Conservation (phyloP, 1,140 invertebrate species). For the Cyclina sinensis region DNA sequence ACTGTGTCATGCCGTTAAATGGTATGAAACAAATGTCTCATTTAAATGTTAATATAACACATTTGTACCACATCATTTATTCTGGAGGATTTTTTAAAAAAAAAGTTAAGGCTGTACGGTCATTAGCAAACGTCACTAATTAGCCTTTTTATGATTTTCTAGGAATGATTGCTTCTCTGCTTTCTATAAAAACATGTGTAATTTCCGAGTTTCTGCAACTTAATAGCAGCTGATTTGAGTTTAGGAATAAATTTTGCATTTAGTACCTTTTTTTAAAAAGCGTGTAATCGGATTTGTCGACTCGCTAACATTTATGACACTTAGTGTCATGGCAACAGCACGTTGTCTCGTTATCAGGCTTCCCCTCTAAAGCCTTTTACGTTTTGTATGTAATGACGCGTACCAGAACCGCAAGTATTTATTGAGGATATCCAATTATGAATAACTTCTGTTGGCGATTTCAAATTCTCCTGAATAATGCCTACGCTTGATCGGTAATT, state of each 20-base stretch:
- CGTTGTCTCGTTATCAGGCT: background rate
- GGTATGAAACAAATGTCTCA: no score
- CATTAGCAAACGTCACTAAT: no score
- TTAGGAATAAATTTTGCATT: background rate
- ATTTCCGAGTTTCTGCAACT: background rate
- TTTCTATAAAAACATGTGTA: no score
- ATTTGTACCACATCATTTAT: no score
- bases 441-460: background rate
- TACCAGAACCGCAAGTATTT: background rate
- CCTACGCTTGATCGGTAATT: background rate
- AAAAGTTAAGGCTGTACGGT: no score
- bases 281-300: slow-evolving; percentile 32
- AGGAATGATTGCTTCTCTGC: no score
- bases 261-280: background rate
- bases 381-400: background rate
- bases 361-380: background rate
- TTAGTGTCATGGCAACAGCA: slow-evolving; percentile 12
- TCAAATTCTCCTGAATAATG: slow-evolving; percentile 13
- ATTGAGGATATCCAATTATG: slow-evolving; percentile 16
- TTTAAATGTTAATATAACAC: no score
- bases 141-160: no score
- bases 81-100: no score
- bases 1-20: no score
- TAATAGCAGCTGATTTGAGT: slow-evolving; percentile 5
- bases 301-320: background rate